Evolutionary conservation across 2,888 invertebrate genomes (phyloP).

Genomic region (Amorpha juglandis): DNA sequence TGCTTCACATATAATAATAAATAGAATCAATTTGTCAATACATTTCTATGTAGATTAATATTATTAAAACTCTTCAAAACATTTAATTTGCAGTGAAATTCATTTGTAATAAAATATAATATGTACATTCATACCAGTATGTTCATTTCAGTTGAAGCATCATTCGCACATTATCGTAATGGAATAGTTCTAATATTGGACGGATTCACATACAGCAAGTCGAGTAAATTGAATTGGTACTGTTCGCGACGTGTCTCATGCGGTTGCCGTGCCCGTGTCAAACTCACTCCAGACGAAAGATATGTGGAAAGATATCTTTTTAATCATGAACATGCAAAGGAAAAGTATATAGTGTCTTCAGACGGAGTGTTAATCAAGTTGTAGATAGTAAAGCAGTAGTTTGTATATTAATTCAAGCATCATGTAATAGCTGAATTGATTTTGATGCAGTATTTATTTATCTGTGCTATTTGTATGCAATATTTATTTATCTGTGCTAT

Average conservation of each 20-base stretch:
- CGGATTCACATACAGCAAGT: slow-evolving; percentile 45
- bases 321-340: background rate
- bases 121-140: background rate
- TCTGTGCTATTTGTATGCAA: no score
- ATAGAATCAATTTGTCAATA: no score
- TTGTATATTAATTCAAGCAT: no score
- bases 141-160: background rate
- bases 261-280: slow-evolving; percentile 4
- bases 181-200: slow-evolving; percentile 41
- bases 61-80: no score
- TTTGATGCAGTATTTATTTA: no score
- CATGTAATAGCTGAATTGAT: no score
- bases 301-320: slow-evolving; percentile 5
- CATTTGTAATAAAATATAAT: background rate
- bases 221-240: slow-evolving; percentile 40
- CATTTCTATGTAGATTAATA: no score
- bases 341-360: background rate
- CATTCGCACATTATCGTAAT: slow-evolving; percentile 29
- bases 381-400: background rate
- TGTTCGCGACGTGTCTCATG: slow-evolving; percentile 39
- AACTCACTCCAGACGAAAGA: background rate
- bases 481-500: no score
- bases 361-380: background rate
- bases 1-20: no score
- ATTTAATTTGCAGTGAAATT: no score